Evolutionary conservation across 2,888 invertebrate species (phyloP).

Genomic region (Drosophila nr. fundita): DNA sequence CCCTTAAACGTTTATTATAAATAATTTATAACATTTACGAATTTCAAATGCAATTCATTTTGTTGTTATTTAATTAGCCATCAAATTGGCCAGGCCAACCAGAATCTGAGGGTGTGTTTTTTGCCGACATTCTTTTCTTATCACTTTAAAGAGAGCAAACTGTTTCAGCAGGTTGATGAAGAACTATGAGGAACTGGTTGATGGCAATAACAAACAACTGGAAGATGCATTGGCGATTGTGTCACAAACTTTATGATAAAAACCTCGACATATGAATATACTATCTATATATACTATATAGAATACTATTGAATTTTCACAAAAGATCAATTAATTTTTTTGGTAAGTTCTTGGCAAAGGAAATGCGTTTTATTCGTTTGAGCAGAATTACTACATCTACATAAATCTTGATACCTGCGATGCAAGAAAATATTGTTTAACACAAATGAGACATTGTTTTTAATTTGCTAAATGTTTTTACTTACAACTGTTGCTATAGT

Average conservation of each 20-base stretch:
- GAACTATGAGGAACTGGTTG: too few relatives aligned
- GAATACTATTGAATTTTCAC: too few relatives aligned
- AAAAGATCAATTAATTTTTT: neutral
- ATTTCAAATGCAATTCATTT: conserved; percentile 46
- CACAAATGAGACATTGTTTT: neutral
- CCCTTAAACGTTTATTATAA: conserved; percentile 71
- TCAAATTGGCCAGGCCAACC: conserved; percentile 40
- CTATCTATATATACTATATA: too few relatives aligned
- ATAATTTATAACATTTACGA: conserved; percentile 68
- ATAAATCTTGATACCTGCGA: neutral
- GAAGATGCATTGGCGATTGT: neutral
- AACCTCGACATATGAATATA: neutral
- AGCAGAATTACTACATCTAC: neutral
- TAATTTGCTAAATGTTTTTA: neutral
- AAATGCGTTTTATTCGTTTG: neutral
- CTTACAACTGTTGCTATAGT: neutral
- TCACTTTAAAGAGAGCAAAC: neutral
- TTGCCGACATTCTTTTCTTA: neutral
- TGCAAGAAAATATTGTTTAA: neutral
- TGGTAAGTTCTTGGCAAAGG: neutral
- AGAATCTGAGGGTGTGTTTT: conserved; percentile 15
- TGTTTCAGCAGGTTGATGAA: too few relatives aligned
- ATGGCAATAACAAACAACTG: neutral
- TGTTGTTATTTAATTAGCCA: conserved; percentile 53
- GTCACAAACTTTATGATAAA: neutral